These are phyloP conservation scores for Auanema freiburgensis DNA, from an alignment of 2,888 invertebrate genomes.

Conservation along the genomic window DNA sequence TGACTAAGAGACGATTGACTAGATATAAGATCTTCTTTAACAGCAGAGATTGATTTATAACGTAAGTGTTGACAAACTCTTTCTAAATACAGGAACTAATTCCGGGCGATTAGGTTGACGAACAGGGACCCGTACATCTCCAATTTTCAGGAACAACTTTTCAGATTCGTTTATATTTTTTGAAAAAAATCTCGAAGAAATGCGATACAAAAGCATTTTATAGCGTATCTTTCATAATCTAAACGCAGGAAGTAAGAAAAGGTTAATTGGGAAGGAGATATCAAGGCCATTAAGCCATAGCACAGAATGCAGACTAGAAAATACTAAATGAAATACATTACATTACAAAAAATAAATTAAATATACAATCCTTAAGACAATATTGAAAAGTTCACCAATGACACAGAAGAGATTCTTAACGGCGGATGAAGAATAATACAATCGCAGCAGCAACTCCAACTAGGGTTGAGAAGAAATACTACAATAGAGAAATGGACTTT, in stretches of 20 bases:
- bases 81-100: slow-evolving; percentile 76
- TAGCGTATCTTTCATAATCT: no score
- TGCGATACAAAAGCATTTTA: no score
- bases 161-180: no score
- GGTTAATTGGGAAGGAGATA: no score
- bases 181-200: no score
- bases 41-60: neutral
- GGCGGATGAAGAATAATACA: slow-evolving; percentile 19
- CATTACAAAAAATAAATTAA: no score
- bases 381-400: neutral
- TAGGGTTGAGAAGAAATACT: slow-evolving; percentile 18
- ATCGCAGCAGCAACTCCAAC: slow-evolving; percentile 23
- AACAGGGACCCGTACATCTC: slow-evolving; percentile 39
- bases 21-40: neutral
- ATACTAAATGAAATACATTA: no score
- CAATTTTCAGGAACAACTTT: slow-evolving; percentile 52
- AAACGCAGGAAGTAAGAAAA: no score
- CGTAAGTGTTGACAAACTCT: neutral
- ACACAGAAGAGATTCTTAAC: slow-evolving; percentile 8
- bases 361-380: no score
- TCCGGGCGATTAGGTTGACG: slow-evolving; percentile 74
- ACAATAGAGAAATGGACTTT: neutral
- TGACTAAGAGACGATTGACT: slow-evolving; percentile 71
- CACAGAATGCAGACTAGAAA: no score
- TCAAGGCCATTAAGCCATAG: no score